These are phyloP conservation scores for Seladonia tumulorum DNA, from an alignment of 2,888 invertebrate species.

Conservation along the genomic window DNA sequence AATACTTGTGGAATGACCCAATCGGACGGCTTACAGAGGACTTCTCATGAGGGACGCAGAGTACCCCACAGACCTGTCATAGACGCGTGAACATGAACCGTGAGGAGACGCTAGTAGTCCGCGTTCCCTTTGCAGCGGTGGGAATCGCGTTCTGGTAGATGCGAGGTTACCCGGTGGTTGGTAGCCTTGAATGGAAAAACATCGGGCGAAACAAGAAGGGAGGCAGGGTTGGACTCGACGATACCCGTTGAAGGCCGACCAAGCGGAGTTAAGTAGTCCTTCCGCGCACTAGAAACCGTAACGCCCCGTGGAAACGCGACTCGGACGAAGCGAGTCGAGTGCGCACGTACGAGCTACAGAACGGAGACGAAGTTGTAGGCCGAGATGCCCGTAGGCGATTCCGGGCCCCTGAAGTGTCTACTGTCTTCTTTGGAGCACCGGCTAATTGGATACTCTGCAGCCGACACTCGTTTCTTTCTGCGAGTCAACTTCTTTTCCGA, in stretches of 20 bases:
- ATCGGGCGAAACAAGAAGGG: slow-evolving; percentile 26
- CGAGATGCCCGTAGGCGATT: slow-evolving; percentile 62
- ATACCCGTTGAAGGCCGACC: slow-evolving; percentile 55
- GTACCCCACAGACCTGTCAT: background rate
- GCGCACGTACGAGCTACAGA: slow-evolving; percentile 35
- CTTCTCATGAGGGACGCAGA: too few species aligned
- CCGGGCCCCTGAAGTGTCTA: slow-evolving; percentile 48
- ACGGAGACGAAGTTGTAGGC: slow-evolving; percentile 55
- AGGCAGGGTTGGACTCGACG: slow-evolving; percentile 4
- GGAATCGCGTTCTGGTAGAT: slow-evolving; percentile 1
- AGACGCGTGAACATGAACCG: background rate
- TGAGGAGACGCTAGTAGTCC: background rate
- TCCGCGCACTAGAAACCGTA: slow-evolving; percentile 54
- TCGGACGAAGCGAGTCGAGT: slow-evolving; percentile 46
- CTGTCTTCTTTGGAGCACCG: slow-evolving; percentile 64
- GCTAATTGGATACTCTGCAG: slow-evolving; percentile 75
- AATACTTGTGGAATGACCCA: too few species aligned
- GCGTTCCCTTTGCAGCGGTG: slow-evolving; percentile 6
- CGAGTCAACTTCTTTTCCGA: slow-evolving; percentile 26
- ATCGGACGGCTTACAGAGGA: too few species aligned
- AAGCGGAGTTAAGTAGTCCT: slow-evolving; percentile 61
- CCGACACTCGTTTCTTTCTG: slow-evolving; percentile 62
- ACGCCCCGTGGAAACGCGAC: slow-evolving; percentile 50
- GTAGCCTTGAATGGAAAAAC: slow-evolving; percentile 49
- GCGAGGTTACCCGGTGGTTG: slow-evolving; percentile 26